phyloP scores from a whole-genome alignment of 1,140 invertebrate species.

The Euwallacea similis region DNA sequence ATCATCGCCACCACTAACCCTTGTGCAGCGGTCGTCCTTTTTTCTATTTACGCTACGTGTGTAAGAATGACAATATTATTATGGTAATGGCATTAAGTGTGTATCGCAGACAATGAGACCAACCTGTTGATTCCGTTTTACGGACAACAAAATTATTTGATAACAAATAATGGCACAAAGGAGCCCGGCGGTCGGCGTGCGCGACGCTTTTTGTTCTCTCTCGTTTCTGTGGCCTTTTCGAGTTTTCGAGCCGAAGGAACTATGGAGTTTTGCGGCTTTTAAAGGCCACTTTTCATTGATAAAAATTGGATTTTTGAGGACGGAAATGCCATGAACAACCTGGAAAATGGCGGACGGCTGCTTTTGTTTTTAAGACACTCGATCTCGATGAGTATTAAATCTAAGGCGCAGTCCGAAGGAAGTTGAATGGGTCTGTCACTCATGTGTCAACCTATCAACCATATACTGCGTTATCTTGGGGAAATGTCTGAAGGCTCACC shows the following conservation, averaged over 20 bases:
- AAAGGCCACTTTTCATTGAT: no score
- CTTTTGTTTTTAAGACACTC: no score
- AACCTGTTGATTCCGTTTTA: conserved; percentile 49
- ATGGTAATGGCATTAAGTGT: conserved; percentile 52
- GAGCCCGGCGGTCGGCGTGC: conserved; percentile 7
- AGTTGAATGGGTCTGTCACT: no score
- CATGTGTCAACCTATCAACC: no score
- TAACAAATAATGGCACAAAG: conserved; percentile 41
- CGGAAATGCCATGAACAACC: no score
- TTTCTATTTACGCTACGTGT: conserved; percentile 50
- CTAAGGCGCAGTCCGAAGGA: no score
- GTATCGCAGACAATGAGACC: conserved; percentile 45
- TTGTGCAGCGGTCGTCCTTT: conserved; percentile 37
- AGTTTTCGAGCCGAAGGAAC: conserved; percentile 4
- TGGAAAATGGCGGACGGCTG: no score
- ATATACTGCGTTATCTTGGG: no score
- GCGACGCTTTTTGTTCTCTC: conserved; percentile 18
- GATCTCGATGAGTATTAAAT: no score
- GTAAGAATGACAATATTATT: conserved; percentile 54
- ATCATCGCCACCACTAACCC: neutral
- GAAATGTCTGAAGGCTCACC: no score
- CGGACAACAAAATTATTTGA: conserved; percentile 49
- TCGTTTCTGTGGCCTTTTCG: neutral
- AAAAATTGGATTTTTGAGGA: no score
- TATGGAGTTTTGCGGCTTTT: neutral